A percentile compares a stretch with the other conserved stretches of the same genome.
Conservation (phyloP, 1,140 invertebrate genomes). For the Drosophila pachea region DNA sequence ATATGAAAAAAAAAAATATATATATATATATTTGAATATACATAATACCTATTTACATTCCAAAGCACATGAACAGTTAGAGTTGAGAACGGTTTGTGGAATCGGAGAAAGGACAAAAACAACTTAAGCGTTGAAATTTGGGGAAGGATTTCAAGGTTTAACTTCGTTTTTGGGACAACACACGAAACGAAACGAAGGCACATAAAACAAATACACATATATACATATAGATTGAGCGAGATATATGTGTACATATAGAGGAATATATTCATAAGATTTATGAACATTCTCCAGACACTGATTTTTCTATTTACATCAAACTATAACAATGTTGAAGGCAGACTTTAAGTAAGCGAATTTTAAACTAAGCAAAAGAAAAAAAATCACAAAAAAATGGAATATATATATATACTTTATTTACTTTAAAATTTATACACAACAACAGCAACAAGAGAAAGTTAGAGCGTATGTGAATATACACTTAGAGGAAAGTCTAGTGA, state of each 20-base stretch:
- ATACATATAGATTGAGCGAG: constrained; percentile 35
- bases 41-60: constrained; percentile 23
- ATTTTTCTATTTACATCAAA: constrained; percentile 73
- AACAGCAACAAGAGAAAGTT: constrained; percentile 42
- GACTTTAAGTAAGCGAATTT: constrained; percentile 71
- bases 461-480: constrained; percentile 40
- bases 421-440: constrained; percentile 68
- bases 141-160: constrained; percentile 78
- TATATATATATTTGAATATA: constrained; percentile 21
- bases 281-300: constrained; percentile 56
- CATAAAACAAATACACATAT: constrained; percentile 24
- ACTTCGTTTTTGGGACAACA: constrained; percentile 62
- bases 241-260: constrained; percentile 21
- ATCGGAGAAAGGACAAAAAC: constrained; percentile 49
- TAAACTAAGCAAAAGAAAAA: constrained; percentile 59
- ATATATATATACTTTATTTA: constrained; percentile 77
- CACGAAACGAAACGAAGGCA: constrained; percentile 41
- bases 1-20: constrained; percentile 24
- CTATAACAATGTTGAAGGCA: constrained; percentile 65
- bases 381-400: constrained; percentile 58
- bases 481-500: constrained; percentile 51
- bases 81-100: constrained; percentile 6
- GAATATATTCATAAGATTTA: constrained; percentile 46
- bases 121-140: constrained; percentile 74
- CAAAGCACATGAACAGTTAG: constrained; percentile 43